A percentile compares a stretch with the other conserved stretches of the same genome.
Conservation (phyloP, 2,113 vertebrate species). For the Pelusios castaneus region DNA sequence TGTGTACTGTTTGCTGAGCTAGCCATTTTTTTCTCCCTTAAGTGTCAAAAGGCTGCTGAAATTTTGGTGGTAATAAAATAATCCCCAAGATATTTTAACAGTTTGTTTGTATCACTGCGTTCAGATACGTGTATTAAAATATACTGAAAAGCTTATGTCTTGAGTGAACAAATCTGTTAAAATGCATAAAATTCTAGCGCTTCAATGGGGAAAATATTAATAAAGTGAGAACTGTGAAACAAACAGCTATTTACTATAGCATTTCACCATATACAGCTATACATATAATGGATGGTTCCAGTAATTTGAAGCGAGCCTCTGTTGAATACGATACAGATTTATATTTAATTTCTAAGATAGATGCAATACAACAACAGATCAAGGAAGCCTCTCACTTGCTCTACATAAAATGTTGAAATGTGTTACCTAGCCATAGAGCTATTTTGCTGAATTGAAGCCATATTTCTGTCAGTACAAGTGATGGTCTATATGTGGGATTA, state of each 20-base stretch:
- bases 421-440: slow-evolving; percentile 38
- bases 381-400: neutral
- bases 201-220: neutral
- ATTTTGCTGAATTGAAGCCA: slow-evolving; percentile 87
- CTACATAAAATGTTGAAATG: slow-evolving; percentile 45
- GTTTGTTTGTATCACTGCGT: fast-evolving
- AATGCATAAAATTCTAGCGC: neutral
- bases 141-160: neutral
- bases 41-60: neutral
- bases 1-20: fast-evolving
- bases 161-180: neutral
- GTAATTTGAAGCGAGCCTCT: neutral
- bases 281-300: neutral
- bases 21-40: neutral
- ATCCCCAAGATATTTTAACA: fast-evolving
- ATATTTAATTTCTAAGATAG: slow-evolving; percentile 18
- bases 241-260: neutral
- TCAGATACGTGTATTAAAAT: fast-evolving
- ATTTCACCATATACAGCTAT: fast-evolving
- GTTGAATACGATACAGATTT: neutral
- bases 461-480: slow-evolving; percentile 89
- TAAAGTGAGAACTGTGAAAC: slow-evolving; percentile 2
- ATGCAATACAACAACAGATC: fast-evolving
- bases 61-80: neutral
- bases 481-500: slow-evolving; percentile 89